These are phyloP conservation scores for Sepiola atlantica DNA, from an alignment of 2,888 invertebrate species.

Conservation along the genomic window DNA sequence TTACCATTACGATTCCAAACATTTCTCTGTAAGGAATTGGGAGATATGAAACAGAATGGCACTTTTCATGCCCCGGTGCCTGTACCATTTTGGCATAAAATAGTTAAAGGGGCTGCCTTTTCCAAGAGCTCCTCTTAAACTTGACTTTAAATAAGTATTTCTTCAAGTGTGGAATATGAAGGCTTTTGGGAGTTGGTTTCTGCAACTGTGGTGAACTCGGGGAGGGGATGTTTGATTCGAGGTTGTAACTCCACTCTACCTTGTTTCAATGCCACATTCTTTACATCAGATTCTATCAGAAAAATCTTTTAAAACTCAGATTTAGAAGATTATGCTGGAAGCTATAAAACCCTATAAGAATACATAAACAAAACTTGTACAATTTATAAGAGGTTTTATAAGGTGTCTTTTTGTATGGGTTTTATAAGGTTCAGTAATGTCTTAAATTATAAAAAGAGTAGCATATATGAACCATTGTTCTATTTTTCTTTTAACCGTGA, in stretches of 20 bases:
- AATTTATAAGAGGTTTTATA: neutral
- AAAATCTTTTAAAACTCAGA: neutral
- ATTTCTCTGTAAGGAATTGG: neutral
- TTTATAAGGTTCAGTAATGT: neutral
- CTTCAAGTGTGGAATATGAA: neutral
- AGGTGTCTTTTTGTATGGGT: neutral
- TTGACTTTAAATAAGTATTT: neutral
- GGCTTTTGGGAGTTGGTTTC: neutral
- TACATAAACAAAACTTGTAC: neutral
- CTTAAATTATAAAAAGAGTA: too few species aligned
- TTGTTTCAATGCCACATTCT: neutral
- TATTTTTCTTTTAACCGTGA: too few species aligned
- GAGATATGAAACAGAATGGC: neutral
- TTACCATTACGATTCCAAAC: neutral
- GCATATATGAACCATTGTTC: too few species aligned
- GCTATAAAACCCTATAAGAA: too few species aligned
- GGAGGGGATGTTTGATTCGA: neutral
- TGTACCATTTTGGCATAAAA: neutral
- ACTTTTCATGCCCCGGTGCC: neutral
- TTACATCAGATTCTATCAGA: neutral
- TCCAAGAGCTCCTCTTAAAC: neutral
- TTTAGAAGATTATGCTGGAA: neutral
- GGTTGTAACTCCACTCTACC: neutral
- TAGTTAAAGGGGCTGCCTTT: neutral
- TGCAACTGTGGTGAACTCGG: neutral